phyloP scores from a whole-genome alignment of 2,113 vertebrate species.

The Larimichthys polyactis region DNA sequence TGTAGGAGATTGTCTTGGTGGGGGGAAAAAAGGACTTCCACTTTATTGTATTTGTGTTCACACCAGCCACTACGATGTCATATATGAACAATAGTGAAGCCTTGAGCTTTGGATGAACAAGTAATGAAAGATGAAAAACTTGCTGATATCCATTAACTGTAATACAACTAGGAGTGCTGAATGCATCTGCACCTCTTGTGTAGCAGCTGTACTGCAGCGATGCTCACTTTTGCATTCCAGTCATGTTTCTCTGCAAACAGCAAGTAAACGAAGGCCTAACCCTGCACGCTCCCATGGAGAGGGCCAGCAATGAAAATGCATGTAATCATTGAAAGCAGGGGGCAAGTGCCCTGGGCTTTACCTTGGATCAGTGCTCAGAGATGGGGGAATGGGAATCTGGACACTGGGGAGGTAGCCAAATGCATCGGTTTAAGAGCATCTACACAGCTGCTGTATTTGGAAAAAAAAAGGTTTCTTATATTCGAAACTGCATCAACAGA shows the following conservation, averaged over 20 bases:
- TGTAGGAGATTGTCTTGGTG: not conserved
- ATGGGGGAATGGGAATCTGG: constrained; percentile 50
- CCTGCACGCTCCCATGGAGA: constrained; percentile 51
- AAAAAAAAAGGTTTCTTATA: constrained; percentile 14
- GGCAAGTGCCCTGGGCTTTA: constrained; percentile 60
- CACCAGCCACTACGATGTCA: not conserved
- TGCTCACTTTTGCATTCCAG: constrained; percentile 62
- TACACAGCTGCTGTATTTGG: constrained; percentile 25
- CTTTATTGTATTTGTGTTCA: constrained; percentile 6
- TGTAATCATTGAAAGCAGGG: constrained; percentile 67
- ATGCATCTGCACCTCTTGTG: constrained; percentile 28
- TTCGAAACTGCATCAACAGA: not conserved
- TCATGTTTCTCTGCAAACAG: constrained; percentile 66
- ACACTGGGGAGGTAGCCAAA: constrained; percentile 42
- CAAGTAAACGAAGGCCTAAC: constrained; percentile 66
- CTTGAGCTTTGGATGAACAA: constrained; percentile 11
- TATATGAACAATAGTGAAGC: not conserved
- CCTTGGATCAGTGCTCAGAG: constrained; percentile 64
- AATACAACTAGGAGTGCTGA: constrained; percentile 21
- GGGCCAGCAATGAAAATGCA: constrained; percentile 62
- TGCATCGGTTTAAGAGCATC: constrained; percentile 30
- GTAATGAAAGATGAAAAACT: not conserved
- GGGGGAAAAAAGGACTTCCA: not conserved
- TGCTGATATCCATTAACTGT: constrained; percentile 32
- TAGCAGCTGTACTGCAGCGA: constrained; percentile 40